Percentiles rank a stretch among this genome's conserved stretches.
These are phyloP conservation scores for Umimayanthus kanabou DNA, from an alignment of 92 coral and sea anemone genomes.

Conservation along the genomic window DNA sequence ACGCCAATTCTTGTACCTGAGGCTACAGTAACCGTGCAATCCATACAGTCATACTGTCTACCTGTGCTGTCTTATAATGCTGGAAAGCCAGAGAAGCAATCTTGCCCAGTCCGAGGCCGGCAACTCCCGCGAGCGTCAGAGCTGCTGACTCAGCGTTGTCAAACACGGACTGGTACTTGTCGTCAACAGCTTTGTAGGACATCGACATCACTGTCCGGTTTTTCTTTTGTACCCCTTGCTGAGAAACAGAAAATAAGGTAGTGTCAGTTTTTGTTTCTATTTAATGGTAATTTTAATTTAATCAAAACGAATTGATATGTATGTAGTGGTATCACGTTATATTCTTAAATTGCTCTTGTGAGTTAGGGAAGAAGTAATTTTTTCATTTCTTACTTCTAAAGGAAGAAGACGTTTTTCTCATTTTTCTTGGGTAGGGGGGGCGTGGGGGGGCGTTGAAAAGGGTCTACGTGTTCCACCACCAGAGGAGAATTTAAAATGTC, in stretches of 20 bases:
- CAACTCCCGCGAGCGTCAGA: slow-evolving; percentile 11
- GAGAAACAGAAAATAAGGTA: neutral
- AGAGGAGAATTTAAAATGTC: too few relatives aligned
- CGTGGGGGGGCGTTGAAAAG: too few relatives aligned
- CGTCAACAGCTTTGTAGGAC: slow-evolving; percentile 7
- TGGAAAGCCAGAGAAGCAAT: neutral
- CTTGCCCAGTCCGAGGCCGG: slow-evolving; percentile 6
- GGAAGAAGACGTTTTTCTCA: too few relatives aligned
- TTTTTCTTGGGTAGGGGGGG: too few relatives aligned
- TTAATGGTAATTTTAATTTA: neutral
- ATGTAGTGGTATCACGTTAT: neutral
- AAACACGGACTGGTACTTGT: slow-evolving; percentile 30
- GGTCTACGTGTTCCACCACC: too few relatives aligned
- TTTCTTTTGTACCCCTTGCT: slow-evolving; percentile 23
- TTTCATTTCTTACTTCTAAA: too few relatives aligned
- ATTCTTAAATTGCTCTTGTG: neutral
- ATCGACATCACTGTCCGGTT: slow-evolving; percentile 13
- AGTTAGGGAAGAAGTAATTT: too few relatives aligned
- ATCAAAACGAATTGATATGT: neutral
- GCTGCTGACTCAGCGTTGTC: slow-evolving; percentile 16
- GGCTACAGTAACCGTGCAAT: too few relatives aligned
- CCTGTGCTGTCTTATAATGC: slow-evolving; percentile 33
- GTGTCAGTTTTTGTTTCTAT: neutral
- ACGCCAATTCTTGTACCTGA: too few relatives aligned
- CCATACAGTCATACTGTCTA: neutral